These are phyloP conservation scores for Conchocele bisecta DNA, from an alignment of 2,888 invertebrate species.

Conservation along the genomic window DNA sequence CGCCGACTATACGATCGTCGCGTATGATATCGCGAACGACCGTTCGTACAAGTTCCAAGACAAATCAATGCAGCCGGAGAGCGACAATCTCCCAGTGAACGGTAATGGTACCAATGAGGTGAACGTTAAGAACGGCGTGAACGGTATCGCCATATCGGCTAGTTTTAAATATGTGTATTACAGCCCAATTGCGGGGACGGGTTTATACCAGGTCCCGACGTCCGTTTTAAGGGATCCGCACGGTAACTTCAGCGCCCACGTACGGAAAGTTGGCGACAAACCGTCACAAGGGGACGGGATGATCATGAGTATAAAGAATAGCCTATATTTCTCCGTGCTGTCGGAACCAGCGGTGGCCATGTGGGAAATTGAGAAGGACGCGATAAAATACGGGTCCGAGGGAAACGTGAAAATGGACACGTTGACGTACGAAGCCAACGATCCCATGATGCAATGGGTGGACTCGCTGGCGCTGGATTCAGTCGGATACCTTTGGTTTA, in stretches of 20 bases:
- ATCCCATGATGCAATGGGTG: conserved; percentile 67
- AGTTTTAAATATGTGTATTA: conserved; percentile 70
- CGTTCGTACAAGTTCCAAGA: conserved; percentile 63
- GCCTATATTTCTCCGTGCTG: conserved; percentile 67
- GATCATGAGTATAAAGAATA: conserved; percentile 62
- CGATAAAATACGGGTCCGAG: conserved; percentile 47
- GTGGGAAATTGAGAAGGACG: conserved; percentile 60
- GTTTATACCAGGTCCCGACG: conserved; percentile 67
- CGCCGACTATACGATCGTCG: conserved; percentile 62
- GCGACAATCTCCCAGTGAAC: conserved; percentile 51
- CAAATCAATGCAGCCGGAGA: conserved; percentile 57
- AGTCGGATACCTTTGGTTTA: conserved; percentile 70
- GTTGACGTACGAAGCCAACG: conserved; percentile 51
- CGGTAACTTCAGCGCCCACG: conserved; percentile 32
- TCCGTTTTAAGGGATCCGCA: conserved; percentile 48
- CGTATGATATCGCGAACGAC: conserved; percentile 62
- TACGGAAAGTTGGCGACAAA: conserved; percentile 64
- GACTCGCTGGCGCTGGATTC: conserved; percentile 69
- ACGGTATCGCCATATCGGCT: conserved; percentile 73
- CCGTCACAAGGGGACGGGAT: conserved; percentile 66
- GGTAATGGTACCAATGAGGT: conserved; percentile 40
- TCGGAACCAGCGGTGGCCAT: conserved; percentile 64
- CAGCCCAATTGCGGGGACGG: conserved; percentile 64
- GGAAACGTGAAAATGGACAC: conserved; percentile 46
- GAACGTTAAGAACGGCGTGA: conserved; percentile 56